Evolutionary conservation across 2,888 invertebrate species (phyloP), one percentile per base, ranked within the genome.

Genomic region (Imbricaverruca yamaguchii): DNA sequence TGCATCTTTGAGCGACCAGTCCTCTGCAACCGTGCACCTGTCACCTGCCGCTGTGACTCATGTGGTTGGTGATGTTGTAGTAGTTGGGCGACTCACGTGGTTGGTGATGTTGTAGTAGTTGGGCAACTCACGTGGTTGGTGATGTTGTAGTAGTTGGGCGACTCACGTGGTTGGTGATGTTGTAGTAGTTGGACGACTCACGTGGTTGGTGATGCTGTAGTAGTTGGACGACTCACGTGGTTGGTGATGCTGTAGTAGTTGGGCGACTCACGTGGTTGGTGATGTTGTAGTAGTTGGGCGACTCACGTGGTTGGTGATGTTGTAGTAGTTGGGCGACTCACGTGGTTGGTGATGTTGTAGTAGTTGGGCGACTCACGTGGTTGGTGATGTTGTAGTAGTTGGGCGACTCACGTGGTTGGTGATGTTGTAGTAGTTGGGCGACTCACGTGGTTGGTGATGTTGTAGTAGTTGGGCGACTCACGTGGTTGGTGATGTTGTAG

Each of bases 201-300:
- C 78, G 56, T 78, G 78, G 85, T 95, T 95, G 21, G 95, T 94
- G 82, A 95, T 94, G 89, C 95, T 93, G 87, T 94, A 96, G 86
- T 94, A 94, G 88, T 96, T 96, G 18, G 96, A 95, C 86, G 93
- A n/a, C n/a, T n/a, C n/a, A n/a, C n/a, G n/a, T n/a, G n/a, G n/a
- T n/a, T n/a, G n/a, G n/a, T n/a, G n/a, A n/a, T 95, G 96, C 92
- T 96, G 88, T 7, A 59, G 59, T 7, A 59, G 59, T 1, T 59
- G 59, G 4, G 59, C 7, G 12, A 59, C 77, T 55, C 78, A 78
- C 78, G 56, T 78, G 78, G 85, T 95, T 95, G 21, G 95, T 94
- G 82, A 95, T 94, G 89, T 95, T 93, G 87, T 94, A 96, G 86
- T 94, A 94, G 88, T 96, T 96, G 18, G 96, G 95, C 86, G 93